Base-by-base conservation (phyloP, 2,113 vertebrate genomes). In the Cebus imitator region DNA sequence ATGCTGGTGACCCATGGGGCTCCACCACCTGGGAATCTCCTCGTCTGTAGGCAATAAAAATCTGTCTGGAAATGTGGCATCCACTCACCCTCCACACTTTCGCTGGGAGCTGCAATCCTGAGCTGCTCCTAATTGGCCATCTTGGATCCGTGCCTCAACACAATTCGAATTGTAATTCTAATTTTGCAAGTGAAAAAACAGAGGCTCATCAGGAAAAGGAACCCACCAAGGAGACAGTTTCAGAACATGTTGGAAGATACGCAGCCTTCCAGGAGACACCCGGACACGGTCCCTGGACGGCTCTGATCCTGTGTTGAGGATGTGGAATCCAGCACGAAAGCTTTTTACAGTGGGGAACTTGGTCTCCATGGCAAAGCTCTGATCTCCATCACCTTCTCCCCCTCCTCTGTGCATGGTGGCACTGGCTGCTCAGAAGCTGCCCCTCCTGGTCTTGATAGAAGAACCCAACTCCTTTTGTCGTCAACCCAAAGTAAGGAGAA, bases 201-300 rank as follows among this genome's bases (percentile, higher is more conserved):
- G 10, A 52, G 55, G 73, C 21, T 92, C 75, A 13, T 20, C 57
- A 13, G 18, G 81, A 50, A 52, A 75, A 48, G 9, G 8, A 8
- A 8, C 6, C 72, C 61, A 80, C 70, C 25, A 2, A 16, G 23
- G 81, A 18, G 57, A 43, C 3, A 40, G 57, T 37, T 52, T 6
- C 2, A 8, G 55, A 16, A 20, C 50, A 25, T 0, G 4, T 25
- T 17, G 9, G 61, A 21, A 35, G 43, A 13, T 17, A 1, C 0
- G 0, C 52, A 23, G 43, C 16, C n/a, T 21, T 17, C 61, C 21
- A 17, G 30, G 50, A 79, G 8, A 11, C 0, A 1, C 7, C 7
- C 8, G 68, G 35, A n/a, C 30, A 8, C 2, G 1, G 13, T 17
- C 32, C 32, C 32, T 17, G 66, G 17, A 8, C 32, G 32, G 30